These are phyloP conservation scores for Eudemis profundana DNA, from an alignment of 2,888 invertebrate species.

Conservation along the genomic window DNA sequence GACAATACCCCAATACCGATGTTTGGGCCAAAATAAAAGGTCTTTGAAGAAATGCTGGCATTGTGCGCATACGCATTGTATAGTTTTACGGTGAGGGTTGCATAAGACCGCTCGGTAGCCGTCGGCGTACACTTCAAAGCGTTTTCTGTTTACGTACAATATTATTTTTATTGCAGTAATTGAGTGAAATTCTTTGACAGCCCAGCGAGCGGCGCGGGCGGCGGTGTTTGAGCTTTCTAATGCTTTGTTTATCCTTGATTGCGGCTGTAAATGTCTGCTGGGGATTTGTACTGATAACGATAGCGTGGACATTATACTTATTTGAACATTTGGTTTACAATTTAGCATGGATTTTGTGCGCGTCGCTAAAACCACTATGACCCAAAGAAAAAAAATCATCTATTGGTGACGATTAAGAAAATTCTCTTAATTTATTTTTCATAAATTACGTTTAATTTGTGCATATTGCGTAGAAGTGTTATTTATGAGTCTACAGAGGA, in stretches of 20 bases:
- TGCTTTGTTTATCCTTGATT: constrained; percentile 43
- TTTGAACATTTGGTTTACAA: constrained; percentile 12
- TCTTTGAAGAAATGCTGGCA: constrained; percentile 69
- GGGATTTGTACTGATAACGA: constrained; percentile 22
- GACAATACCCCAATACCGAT: constrained; percentile 81
- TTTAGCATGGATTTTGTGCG: not conserved
- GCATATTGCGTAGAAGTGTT: too few relatives aligned
- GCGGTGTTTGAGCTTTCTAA: constrained; percentile 44
- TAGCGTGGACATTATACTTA: constrained; percentile 8
- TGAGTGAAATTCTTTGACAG: constrained; percentile 67
- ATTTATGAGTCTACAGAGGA: too few relatives aligned
- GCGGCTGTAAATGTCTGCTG: constrained; percentile 25
- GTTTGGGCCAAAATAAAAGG: constrained; percentile 81
- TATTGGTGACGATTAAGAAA: too few relatives aligned
- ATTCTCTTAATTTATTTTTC: too few relatives aligned
- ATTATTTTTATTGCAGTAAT: constrained; percentile 84
- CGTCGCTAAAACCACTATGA: not conserved
- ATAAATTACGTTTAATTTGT: too few relatives aligned
- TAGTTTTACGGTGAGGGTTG: constrained; percentile 64
- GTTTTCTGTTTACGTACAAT: constrained; percentile 75
- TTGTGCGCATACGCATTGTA: constrained; percentile 76
- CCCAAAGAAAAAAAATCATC: not conserved
- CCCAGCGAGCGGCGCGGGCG: constrained; percentile 15
- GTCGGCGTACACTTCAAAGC: constrained; percentile 72
- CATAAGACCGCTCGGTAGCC: constrained; percentile 83